Evolutionary conservation across 2,888 invertebrate genomes (phyloP).

Genomic region (Sipunculus nudus): DNA sequence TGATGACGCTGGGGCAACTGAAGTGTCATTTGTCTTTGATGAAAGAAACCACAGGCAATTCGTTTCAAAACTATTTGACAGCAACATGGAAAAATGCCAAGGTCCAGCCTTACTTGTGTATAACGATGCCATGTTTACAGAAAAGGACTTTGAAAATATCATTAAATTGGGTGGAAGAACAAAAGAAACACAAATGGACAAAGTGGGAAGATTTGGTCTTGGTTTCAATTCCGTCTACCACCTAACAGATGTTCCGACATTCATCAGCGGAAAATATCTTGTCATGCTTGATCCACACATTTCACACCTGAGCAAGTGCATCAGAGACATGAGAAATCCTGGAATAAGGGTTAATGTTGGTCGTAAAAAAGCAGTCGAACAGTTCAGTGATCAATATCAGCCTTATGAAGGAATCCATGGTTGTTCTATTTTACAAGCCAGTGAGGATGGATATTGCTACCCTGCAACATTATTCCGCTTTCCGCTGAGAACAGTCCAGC

Average conservation of each 20-base stretch:
- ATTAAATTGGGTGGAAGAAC: conserved; percentile 51
- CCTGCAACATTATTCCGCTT: conserved; percentile 44
- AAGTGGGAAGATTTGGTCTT: conserved; percentile 57
- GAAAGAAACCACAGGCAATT: conserved; percentile 44
- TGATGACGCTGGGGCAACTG: conserved; percentile 55
- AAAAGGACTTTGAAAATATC: conserved; percentile 51
- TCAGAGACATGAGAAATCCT: conserved; percentile 38
- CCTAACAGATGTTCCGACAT: conserved; percentile 59
- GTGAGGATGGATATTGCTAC: conserved; percentile 10
- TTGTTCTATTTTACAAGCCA: conserved; percentile 40
- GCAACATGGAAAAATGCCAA: conserved; percentile 49
- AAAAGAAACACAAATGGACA: conserved; percentile 45
- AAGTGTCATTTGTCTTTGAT: conserved; percentile 51
- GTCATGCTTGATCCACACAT: conserved; percentile 60
- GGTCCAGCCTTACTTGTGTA: conserved; percentile 56
- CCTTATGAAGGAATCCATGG: conserved; percentile 50
- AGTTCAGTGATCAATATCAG: conserved; percentile 48
- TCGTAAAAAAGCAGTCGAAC: conserved; percentile 35
- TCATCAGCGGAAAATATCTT: conserved; percentile 48
- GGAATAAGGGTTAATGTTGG: conserved; percentile 45
- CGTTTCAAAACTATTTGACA: conserved; percentile 42
- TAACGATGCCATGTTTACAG: conserved; percentile 51
- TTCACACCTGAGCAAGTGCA: conserved; percentile 44
- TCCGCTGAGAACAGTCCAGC: conserved; percentile 39
- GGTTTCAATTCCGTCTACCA: conserved; percentile 63